Evolutionary conservation across 2,797 vertebrate species (phyloP).

Genomic region (Sphenopsis melanotis): DNA sequence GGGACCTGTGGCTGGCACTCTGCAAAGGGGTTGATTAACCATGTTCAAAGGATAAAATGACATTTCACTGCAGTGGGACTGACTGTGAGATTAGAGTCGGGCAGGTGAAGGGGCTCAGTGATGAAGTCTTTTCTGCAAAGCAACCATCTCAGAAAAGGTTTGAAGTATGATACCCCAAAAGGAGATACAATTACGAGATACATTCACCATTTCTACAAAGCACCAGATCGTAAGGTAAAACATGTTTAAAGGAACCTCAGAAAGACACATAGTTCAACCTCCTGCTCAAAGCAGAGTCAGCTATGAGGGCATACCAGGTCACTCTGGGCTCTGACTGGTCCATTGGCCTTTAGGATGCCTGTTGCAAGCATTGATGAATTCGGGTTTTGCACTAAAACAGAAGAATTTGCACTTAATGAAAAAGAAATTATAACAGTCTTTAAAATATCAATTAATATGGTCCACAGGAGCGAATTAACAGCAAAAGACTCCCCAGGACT

Average conservation of each 20-base stretch:
- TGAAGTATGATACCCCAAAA: neutral
- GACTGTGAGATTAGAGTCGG: neutral
- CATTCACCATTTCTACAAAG: neutral
- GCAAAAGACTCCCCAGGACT: neutral
- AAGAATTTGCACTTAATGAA: neutral
- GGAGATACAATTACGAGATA: neutral
- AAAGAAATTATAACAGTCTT: neutral
- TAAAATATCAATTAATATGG: neutral
- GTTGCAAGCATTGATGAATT: neutral
- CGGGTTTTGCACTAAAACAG: neutral
- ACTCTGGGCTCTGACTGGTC: neutral
- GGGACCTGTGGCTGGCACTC: neutral
- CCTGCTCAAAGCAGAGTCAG: neutral
- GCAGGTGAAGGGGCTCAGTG: neutral
- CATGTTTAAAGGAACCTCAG: neutral
- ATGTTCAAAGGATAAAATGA: neutral
- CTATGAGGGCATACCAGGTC: neutral
- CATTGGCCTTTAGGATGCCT: neutral
- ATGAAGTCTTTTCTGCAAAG: neutral
- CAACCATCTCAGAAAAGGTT: neutral
- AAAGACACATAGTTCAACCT: neutral
- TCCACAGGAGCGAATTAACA: neutral
- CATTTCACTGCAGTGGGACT: neutral
- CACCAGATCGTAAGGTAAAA: neutral
- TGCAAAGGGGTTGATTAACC: neutral